Conservation (phyloP, 2,888 invertebrate genomes). For the Scaptomyza caliginosa region DNA sequence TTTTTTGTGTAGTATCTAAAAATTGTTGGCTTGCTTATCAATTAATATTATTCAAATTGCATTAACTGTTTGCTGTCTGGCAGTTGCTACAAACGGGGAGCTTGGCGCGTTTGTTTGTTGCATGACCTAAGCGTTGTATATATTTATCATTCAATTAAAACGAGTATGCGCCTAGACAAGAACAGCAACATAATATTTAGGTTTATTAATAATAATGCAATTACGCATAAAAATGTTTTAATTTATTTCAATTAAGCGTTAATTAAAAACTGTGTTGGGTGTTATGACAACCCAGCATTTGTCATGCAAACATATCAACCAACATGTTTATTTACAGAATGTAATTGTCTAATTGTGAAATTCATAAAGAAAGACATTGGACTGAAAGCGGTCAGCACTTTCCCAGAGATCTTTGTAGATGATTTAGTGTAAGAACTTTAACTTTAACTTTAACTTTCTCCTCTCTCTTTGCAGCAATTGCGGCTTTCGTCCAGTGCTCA, state of each 20-base stretch:
- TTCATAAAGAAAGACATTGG: neutral
- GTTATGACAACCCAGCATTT: constrained; percentile 24
- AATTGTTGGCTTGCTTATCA: constrained; percentile 70
- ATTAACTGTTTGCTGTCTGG: constrained; percentile 63
- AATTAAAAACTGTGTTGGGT: constrained; percentile 80
- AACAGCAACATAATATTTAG: constrained; percentile 65
- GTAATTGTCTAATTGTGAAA: neutral
- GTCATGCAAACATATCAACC: neutral
- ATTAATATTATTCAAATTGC: constrained; percentile 77
- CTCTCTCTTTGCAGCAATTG: constrained; percentile 84
- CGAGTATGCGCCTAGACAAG: constrained; percentile 41
- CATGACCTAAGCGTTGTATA: constrained; percentile 67
- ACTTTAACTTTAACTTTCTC: constrained; percentile 1
- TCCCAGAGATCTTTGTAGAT: constrained; percentile 22
- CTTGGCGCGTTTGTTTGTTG: neutral
- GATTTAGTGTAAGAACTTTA: too few species aligned
- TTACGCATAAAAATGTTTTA: constrained; percentile 84
- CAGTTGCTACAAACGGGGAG: constrained; percentile 5
- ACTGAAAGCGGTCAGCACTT: constrained; percentile 34
- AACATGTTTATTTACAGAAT: neutral
- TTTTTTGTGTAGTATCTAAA: constrained; percentile 15
- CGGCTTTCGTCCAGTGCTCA: constrained; percentile 87
- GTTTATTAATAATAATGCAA: constrained; percentile 84
- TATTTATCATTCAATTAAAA: constrained; percentile 74
- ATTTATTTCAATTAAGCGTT: constrained; percentile 84